phyloP scores from a whole-genome alignment of 1,140 invertebrate species.

The Acromyrmex heyeri region DNA sequence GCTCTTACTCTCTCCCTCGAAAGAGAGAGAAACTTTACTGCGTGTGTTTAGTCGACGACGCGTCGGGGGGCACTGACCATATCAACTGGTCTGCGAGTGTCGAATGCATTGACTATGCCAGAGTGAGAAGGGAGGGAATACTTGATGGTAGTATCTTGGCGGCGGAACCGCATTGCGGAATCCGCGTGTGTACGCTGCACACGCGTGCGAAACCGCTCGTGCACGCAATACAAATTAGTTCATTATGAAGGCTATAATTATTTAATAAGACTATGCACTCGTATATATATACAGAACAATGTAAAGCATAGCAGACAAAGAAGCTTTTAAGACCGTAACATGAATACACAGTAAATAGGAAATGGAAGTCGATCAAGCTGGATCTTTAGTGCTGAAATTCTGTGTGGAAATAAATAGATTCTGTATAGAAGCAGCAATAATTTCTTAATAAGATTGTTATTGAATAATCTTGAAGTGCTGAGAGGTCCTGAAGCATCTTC shows the following conservation, averaged over 20 bases:
- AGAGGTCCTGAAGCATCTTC: too few relatives aligned
- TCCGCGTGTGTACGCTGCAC: neutral
- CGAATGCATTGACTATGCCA: conserved; percentile 69
- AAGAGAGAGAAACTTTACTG: neutral
- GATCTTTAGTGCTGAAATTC: too few relatives aligned
- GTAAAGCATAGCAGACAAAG: too few relatives aligned
- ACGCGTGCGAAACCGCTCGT: neutral
- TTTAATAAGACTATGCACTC: neutral
- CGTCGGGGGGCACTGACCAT: conserved; percentile 73
- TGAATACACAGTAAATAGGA: too few relatives aligned
- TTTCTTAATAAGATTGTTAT: too few relatives aligned
- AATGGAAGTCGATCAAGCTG: too few relatives aligned
- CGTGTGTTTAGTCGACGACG: conserved; percentile 53
- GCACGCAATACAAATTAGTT: neutral
- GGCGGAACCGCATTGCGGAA: neutral
- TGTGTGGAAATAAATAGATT: too few relatives aligned
- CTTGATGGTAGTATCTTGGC: conserved; percentile 59
- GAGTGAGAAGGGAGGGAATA: conserved; percentile 21
- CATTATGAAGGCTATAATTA: neutral
- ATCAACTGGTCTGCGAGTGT: conserved; percentile 67
- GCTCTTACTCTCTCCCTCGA: neutral
- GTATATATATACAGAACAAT: neutral
- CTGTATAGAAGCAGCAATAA: too few relatives aligned
- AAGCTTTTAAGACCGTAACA: too few relatives aligned
- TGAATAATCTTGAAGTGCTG: too few relatives aligned